Evolutionary conservation across 2,888 invertebrate species (phyloP).

Genomic region (Drosophila leonis): DNA sequence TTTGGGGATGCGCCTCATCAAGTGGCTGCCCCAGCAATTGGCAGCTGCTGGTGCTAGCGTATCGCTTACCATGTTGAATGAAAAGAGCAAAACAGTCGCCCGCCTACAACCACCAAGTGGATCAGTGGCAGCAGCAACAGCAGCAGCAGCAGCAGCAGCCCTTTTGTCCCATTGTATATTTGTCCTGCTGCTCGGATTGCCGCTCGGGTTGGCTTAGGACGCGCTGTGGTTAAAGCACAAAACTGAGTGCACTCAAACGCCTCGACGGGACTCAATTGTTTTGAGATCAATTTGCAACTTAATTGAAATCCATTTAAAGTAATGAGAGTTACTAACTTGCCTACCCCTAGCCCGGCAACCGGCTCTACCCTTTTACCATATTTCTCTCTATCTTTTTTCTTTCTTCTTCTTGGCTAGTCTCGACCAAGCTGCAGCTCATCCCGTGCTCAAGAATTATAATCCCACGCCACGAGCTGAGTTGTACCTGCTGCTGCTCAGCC

Average conservation of each 20-base stretch:
- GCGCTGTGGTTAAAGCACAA: constrained; percentile 55
- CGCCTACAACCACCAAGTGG: constrained; percentile 58
- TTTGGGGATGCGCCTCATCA: constrained; percentile 30
- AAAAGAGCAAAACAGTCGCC: constrained; percentile 54
- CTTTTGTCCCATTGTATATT: constrained; percentile 62
- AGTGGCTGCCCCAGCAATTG: constrained; percentile 62
- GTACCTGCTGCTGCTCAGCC: constrained; percentile 38
- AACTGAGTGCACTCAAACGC: constrained; percentile 67
- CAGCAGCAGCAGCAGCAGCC: constrained; percentile 42
- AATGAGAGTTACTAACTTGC: constrained; percentile 82
- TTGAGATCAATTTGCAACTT: constrained; percentile 82
- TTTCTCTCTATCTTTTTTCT: background rate
- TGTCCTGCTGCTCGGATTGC: constrained; percentile 26
- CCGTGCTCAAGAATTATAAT: constrained; percentile 75
- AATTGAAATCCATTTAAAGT: constrained; percentile 84
- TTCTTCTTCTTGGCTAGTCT: constrained; percentile 12
- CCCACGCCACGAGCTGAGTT: constrained; percentile 28
- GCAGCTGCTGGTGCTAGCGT: constrained; percentile 69
- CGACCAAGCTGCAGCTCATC: constrained; percentile 56
- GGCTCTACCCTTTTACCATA: constrained; percentile 47
- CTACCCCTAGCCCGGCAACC: constrained; percentile 23
- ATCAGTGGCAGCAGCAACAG: constrained; percentile 35
- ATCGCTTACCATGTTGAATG: constrained; percentile 69
- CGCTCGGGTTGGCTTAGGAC: constrained; percentile 41
- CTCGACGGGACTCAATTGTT: constrained; percentile 79